Conservation (phyloP, 2,888 invertebrate genomes). For the Troilus luridus region DNA sequence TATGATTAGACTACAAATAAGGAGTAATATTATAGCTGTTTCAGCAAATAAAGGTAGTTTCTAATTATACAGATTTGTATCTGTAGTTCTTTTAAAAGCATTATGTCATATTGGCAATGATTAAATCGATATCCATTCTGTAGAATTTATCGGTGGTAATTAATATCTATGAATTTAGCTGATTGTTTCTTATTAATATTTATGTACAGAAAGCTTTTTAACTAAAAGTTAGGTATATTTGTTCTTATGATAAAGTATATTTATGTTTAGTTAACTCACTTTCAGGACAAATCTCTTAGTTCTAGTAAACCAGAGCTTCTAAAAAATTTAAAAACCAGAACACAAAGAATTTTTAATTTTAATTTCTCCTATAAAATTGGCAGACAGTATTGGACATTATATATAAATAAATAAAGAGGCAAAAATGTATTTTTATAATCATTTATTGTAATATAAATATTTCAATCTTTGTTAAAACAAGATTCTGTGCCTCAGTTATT, state of each 20-base stretch:
- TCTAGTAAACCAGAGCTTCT: no score
- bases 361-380: neutral
- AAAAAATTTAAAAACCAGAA: neutral
- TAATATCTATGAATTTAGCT: neutral
- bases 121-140: neutral
- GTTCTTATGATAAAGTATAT: neutral
- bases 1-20: conserved; percentile 17
- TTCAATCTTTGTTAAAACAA: neutral
- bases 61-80: conserved; percentile 15
- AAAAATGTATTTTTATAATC: neutral
- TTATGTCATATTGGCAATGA: neutral
- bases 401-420: no score
- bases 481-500: neutral
- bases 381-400: neutral
- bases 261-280: neutral
- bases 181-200: neutral
- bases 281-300: neutral
- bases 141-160: neutral
- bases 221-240: neutral
- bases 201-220: neutral
- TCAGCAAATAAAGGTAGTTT: conserved; percentile 44
- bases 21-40: conserved; percentile 36
- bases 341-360: neutral
- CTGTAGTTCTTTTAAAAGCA: conserved; percentile 11
- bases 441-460: neutral